Conservation (phyloP, 2,113 vertebrate species). For the Prunella fulvescens region DNA sequence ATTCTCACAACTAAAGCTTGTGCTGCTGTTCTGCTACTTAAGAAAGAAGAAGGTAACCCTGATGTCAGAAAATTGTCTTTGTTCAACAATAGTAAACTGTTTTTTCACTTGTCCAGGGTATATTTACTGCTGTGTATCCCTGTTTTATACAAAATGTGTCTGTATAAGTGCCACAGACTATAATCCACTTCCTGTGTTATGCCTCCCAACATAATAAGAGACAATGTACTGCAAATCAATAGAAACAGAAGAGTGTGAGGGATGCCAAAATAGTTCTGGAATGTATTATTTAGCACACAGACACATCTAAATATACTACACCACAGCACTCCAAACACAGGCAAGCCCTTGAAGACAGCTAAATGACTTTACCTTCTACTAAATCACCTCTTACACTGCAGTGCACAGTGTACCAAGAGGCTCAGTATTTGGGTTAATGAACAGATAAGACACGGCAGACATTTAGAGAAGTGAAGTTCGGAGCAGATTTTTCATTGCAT, state of each 20-base stretch:
- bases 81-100: background rate
- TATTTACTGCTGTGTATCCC: background rate
- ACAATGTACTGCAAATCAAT: background rate
- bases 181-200: background rate
- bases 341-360: background rate
- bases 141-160: background rate
- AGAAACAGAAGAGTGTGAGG: background rate
- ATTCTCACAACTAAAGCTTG: background rate
- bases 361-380: background rate
- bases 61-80: background rate
- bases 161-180: background rate
- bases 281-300: background rate
- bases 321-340: background rate
- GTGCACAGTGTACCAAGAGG: background rate
- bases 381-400: background rate
- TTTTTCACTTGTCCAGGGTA: background rate
- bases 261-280: background rate
- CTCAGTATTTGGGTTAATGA: background rate
- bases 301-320: background rate
- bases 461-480: background rate
- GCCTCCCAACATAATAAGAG: background rate
- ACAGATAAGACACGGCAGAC: background rate
- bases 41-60: background rate
- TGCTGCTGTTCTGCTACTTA: background rate
- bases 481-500: background rate